A percentile compares a stretch with the other conserved stretches of the same genome.
These are phyloP conservation scores for Scartelaos histophorus DNA, from an alignment of 2,113 vertebrate species.

Conservation along the genomic window DNA sequence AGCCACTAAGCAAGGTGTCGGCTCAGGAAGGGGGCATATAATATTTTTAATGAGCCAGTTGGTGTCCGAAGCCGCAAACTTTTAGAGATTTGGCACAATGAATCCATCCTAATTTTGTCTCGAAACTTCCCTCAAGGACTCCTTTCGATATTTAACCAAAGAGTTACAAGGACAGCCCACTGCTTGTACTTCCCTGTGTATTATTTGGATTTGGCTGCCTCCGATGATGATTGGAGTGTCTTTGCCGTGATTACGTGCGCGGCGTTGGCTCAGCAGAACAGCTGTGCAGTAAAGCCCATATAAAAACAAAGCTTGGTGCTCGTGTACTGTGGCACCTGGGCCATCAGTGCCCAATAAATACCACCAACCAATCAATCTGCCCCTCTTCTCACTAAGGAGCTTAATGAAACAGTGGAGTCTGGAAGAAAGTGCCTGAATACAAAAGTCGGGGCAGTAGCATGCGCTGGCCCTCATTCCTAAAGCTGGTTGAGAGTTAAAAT, in stretches of 20 bases:
- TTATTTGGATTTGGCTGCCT: constrained; percentile 55
- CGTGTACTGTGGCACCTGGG: constrained; percentile 71
- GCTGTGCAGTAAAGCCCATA: constrained; percentile 74
- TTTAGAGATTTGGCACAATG: constrained; percentile 26
- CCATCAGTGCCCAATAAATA: constrained; percentile 74
- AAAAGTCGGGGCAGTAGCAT: constrained; percentile 36
- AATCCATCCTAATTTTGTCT: constrained; percentile 16
- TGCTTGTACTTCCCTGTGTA: constrained; percentile 11
- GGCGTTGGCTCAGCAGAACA: constrained; percentile 65
- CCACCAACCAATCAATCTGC: constrained; percentile 57
- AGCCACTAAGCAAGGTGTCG: constrained; percentile 45
- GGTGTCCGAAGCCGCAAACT: constrained; percentile 45
- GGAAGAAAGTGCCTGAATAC: constrained; percentile 32
- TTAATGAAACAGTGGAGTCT: constrained; percentile 52
- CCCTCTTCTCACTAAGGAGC: constrained; percentile 43
- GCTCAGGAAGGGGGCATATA: constrained; percentile 32
- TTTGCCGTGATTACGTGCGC: constrained; percentile 63
- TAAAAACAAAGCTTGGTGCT: constrained; percentile 72
- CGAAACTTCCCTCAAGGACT: constrained; percentile 39
- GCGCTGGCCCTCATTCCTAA: constrained; percentile 43
- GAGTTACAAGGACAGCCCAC: constrained; percentile 8
- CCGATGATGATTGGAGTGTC: constrained; percentile 67
- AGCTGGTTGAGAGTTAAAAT: constrained; percentile 31
- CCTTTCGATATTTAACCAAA: constrained; percentile 35
- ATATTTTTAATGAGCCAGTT: constrained; percentile 59